phyloP scores from a whole-genome alignment of 30 jellyfish, hydroid and myxozoan species.

The Rhopilema esculentum region DNA sequence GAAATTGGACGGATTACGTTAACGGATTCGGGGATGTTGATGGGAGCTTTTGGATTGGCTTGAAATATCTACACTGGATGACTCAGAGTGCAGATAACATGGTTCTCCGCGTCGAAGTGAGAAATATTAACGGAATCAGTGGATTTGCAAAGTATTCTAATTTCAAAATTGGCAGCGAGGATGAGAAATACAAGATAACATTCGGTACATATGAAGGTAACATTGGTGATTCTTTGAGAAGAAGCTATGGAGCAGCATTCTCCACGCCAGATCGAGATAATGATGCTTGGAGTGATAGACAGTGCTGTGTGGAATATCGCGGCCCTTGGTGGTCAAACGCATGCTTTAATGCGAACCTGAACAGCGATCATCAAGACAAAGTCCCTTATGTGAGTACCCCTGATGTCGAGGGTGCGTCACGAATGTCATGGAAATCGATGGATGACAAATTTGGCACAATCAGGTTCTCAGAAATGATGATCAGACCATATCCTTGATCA shows the following conservation, averaged over 20 bases:
- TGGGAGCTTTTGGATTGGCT: constrained; percentile 75
- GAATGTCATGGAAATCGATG: constrained; percentile 53
- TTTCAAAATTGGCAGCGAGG: constrained; percentile 36
- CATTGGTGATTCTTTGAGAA: constrained; percentile 50
- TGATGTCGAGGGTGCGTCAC: constrained; percentile 45
- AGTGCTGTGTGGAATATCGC: constrained; percentile 34
- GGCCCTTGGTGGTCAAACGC: constrained; percentile 64
- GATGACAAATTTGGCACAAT: constrained; percentile 25
- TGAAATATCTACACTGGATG: constrained; percentile 46
- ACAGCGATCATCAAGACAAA: constrained; percentile 38
- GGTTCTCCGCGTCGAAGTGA: constrained; percentile 36
- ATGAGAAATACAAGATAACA: constrained; percentile 29
- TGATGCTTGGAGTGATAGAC: not conserved
- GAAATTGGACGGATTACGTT: constrained; percentile 59
- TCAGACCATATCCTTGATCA: not conserved
- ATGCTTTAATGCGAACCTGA: constrained; percentile 34
- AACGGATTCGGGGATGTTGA: constrained; percentile 55
- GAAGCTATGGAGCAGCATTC: constrained; percentile 33
- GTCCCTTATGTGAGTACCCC: constrained; percentile 5
- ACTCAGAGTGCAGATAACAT: constrained; percentile 4
- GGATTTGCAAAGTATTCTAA: constrained; percentile 63
- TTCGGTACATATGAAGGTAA: constrained; percentile 24
- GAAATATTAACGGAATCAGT: constrained; percentile 12
- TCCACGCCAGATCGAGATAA: constrained; percentile 64
- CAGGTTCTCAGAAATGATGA: constrained; percentile 48